Evolutionary conservation across 2,113 vertebrate genomes (phyloP), one percentile per base, ranked within the genome.

Genomic region (Holacanthus passer): DNA sequence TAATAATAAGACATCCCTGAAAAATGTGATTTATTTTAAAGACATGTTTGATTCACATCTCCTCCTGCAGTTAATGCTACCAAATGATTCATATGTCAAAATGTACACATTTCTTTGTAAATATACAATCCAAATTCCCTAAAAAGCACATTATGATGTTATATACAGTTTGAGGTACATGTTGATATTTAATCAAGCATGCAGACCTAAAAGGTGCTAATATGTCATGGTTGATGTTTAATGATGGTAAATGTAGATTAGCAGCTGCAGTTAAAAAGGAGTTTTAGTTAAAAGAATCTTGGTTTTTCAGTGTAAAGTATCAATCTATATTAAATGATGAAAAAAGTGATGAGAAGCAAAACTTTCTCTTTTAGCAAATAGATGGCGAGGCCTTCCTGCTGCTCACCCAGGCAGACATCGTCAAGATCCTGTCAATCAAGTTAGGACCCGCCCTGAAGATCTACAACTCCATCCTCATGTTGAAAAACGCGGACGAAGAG

Each of bases 371-470:
- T 1, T 73, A 99, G 98, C 97, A 97, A 92, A 98, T 98, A 3
- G 97, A 98, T 0, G 97, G 97, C 0, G 97, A 97, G 88, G 96
- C 97, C 55, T 98, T 99, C 89, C 95, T 99, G 66, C 96, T 99
- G 32, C 96, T 98, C 72, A 98, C 97, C n/a, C 97, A 98, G 87
- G 92, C 82, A 0, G 98, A 99, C 94, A 96, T 97, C 0, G 95
- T 98, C 55, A 97, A 98, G 94, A 98, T 99, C 71, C 95, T 99
- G 78, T 95, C 95, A 73, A 96, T 98, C 91, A 97, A 99, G 84
- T 94, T 98, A 64, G 97, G 97, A 13, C 97, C 97, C 3, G 97
- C 97, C 31, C 93, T 98, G 77, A 99, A 98, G 93, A 97, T 98
- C 82, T 98, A 96, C 92, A 98, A 97, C 17, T 96, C 97, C 80